phyloP scores from a whole-genome alignment of 2,113 vertebrate species.

The Leptobrachium ailaonicum region DNA sequence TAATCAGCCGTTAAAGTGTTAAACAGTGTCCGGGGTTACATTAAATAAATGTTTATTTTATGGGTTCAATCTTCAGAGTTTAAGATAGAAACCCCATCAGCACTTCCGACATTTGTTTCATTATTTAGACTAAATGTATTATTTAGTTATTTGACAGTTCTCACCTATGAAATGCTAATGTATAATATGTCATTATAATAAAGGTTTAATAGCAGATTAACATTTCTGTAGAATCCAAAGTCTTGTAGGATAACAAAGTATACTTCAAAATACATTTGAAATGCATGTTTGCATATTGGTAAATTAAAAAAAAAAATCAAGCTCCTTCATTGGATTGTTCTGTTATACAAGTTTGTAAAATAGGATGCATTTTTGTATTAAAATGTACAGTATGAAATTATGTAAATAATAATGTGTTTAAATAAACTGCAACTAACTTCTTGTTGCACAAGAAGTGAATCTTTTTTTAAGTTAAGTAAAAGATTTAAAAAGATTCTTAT shows the following conservation, averaged over 20 bases:
- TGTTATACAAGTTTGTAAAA: slow-evolving; percentile 59
- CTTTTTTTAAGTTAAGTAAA: slow-evolving; percentile 63
- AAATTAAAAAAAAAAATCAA: slow-evolving; percentile 55
- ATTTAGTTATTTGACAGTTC: too few species aligned
- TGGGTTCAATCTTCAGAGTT: too few species aligned
- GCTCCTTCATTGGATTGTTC: slow-evolving; percentile 60
- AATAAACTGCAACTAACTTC: slow-evolving; percentile 65
- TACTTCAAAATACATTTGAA: slow-evolving; percentile 52
- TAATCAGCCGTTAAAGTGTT: too few species aligned
- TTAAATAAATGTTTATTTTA: too few species aligned
- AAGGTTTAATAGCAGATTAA: too few species aligned
- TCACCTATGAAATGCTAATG: too few species aligned
- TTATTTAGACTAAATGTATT: too few species aligned
- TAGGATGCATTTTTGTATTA: slow-evolving; percentile 66
- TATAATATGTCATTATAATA: too few species aligned
- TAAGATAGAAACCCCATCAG: too few species aligned
- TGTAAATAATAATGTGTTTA: slow-evolving; percentile 72
- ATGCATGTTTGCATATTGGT: slow-evolving; percentile 55
- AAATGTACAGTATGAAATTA: slow-evolving; percentile 69
- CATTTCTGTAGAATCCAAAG: too few species aligned
- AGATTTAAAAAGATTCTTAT: slow-evolving; percentile 61
- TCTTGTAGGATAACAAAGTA: background rate
- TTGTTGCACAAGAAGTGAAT: slow-evolving; percentile 68
- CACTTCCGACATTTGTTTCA: too few species aligned
- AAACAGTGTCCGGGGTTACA: too few species aligned